These are phyloP conservation scores for Sturnira hondurensis DNA, from an alignment of 2,113 vertebrate species.

Conservation along the genomic window DNA sequence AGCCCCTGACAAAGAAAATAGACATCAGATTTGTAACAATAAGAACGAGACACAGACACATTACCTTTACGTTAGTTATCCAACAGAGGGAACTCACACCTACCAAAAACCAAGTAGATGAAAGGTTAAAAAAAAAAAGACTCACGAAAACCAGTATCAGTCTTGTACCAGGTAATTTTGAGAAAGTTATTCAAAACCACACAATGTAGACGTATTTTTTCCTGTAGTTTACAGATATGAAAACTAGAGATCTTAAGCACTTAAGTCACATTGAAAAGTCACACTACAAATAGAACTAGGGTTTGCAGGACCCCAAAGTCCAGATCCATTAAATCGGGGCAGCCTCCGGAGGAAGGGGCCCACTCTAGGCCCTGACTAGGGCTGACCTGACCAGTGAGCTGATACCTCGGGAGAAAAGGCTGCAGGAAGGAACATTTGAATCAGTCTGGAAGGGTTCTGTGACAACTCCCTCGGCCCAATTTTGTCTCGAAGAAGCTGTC, in stretches of 20 bases:
- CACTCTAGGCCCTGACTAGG: neutral
- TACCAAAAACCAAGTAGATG: neutral
- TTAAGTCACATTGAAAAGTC: neutral
- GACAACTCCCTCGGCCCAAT: neutral
- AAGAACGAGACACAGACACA: neutral
- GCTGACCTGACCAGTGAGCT: neutral
- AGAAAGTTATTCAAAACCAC: neutral
- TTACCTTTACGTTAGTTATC: neutral
- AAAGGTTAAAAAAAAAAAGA: neutral
- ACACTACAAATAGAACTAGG: neutral
- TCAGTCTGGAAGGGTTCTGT: neutral
- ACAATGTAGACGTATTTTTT: neutral
- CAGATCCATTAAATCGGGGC: neutral
- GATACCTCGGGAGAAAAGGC: neutral
- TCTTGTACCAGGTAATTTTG: neutral
- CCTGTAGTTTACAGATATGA: neutral
- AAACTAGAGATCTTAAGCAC: neutral
- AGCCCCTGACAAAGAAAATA: neutral
- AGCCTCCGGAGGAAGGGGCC: neutral
- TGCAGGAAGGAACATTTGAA: neutral
- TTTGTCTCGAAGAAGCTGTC: neutral
- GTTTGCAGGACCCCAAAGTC: neutral
- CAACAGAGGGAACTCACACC: neutral
- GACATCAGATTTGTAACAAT: neutral
- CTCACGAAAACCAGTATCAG: neutral